These are phyloP conservation scores for Tangara arthus DNA, from an alignment of 2,797 vertebrate genomes.

Conservation along the genomic window DNA sequence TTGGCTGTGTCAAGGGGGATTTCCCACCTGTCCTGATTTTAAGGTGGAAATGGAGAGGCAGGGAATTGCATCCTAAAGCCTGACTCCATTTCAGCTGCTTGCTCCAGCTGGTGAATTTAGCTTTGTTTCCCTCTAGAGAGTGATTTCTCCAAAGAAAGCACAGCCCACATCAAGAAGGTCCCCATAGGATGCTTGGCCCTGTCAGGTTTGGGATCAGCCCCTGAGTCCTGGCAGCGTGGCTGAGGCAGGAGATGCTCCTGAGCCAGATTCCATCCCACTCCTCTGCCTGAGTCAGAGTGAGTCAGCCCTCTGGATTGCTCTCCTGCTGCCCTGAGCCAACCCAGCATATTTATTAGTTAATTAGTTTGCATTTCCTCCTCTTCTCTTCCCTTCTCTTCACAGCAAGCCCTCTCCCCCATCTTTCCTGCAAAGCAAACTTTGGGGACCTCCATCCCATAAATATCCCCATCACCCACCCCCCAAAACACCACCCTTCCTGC, in stretches of 20 bases:
- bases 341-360: conserved; percentile 31
- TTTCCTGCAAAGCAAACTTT: background rate
- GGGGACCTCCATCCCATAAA: background rate
- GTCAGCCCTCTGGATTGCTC: conserved; percentile 48
- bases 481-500: background rate
- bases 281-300: conserved; percentile 41
- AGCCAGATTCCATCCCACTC: conserved; percentile 13
- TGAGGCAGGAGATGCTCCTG: background rate
- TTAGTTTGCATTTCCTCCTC: conserved; percentile 48
- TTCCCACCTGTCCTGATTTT: background rate
- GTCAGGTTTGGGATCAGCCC: background rate
- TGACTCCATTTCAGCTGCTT: background rate
- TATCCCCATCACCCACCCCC: background rate
- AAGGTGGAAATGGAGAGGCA: background rate
- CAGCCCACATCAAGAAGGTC: accelerated
- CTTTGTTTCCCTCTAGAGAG: background rate
- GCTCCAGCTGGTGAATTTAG: background rate
- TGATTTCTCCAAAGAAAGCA: background rate
- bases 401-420: background rate
- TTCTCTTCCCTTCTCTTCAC: background rate
- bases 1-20: background rate
- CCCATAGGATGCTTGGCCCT: accelerated
- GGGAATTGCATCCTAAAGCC: background rate
- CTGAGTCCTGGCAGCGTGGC: background rate
- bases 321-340: conserved; percentile 49